Percentiles rank a stretch among this genome's conserved stretches.
Conservation (phyloP, 1,140 invertebrate genomes). For the Holcopasites calliopsidis region DNA sequence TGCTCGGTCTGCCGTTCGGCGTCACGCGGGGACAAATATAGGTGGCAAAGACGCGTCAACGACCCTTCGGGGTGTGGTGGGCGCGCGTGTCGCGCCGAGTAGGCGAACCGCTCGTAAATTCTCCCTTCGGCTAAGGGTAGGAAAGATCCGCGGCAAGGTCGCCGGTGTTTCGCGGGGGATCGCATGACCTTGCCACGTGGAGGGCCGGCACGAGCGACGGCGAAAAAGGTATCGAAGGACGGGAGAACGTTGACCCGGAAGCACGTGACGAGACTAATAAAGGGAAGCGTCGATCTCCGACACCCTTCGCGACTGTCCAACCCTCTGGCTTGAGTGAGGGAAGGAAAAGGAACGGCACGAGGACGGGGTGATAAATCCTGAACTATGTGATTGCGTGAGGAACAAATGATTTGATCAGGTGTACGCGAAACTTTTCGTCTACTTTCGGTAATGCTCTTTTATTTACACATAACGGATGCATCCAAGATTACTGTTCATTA, state of each 20-base stretch:
- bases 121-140: conserved; percentile 63
- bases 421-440: too few species aligned
- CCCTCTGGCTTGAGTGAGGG: neutral
- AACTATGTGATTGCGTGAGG: too few species aligned
- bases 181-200: conserved; percentile 72
- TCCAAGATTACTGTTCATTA: too few species aligned
- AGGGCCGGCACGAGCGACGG: conserved; percentile 1
- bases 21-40: too few species aligned
- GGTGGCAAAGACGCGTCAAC: too few species aligned
- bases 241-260: conserved; percentile 61
- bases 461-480: too few species aligned
- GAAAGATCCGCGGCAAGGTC: conserved; percentile 46
- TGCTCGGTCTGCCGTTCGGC: too few species aligned
- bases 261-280: conserved; percentile 53
- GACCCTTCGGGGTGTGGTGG: neutral
- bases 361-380: too few species aligned
- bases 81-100: conserved; percentile 53
- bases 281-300: conserved; percentile 32
- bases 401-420: too few species aligned
- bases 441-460: too few species aligned
- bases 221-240: conserved; percentile 26
- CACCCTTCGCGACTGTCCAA: conserved; percentile 15
- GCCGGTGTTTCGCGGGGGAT: conserved; percentile 55
- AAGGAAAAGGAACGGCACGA: neutral
- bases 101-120: conserved; percentile 71